Evolutionary conservation across 2,113 vertebrate species (phyloP).

Genomic region (Pachypanchax playfairii): DNA sequence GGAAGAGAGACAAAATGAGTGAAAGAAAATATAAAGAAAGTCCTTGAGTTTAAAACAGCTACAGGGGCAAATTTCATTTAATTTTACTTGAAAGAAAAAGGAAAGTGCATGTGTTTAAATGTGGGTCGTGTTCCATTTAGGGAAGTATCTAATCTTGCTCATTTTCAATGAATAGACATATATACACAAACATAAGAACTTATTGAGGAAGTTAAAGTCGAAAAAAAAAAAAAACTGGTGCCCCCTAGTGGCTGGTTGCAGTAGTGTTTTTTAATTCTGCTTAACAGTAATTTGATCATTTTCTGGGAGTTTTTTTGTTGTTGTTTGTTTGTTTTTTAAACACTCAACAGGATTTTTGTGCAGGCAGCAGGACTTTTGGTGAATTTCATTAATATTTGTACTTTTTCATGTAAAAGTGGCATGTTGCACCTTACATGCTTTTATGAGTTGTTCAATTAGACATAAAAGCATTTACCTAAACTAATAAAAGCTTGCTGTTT

Average conservation of each 20-base stretch:
- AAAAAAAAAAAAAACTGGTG: too few species aligned
- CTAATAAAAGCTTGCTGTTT: background rate
- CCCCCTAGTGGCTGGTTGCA: too few species aligned
- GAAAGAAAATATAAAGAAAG: conserved; percentile 10
- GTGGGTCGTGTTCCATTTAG: background rate
- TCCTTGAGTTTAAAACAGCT: conserved; percentile 15
- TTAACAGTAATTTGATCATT: too few species aligned
- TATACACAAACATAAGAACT: too few species aligned
- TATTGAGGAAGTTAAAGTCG: too few species aligned
- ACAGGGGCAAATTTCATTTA: background rate
- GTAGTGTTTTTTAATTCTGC: too few species aligned
- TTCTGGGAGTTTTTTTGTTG: too few species aligned
- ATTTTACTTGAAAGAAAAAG: background rate
- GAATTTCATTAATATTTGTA: background rate
- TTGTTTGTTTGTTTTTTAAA: too few species aligned
- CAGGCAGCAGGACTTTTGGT: too few species aligned
- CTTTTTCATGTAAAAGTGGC: background rate
- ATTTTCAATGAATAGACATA: background rate
- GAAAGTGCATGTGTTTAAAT: background rate
- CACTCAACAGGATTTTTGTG: too few species aligned
- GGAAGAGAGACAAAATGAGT: conserved; percentile 7
- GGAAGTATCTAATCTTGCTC: background rate
- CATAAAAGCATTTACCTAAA: background rate
- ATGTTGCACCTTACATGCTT: background rate
- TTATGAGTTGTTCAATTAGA: background rate